Conservation (phyloP, 1,140 invertebrate species). For the Probaryconus sp. region DNA sequence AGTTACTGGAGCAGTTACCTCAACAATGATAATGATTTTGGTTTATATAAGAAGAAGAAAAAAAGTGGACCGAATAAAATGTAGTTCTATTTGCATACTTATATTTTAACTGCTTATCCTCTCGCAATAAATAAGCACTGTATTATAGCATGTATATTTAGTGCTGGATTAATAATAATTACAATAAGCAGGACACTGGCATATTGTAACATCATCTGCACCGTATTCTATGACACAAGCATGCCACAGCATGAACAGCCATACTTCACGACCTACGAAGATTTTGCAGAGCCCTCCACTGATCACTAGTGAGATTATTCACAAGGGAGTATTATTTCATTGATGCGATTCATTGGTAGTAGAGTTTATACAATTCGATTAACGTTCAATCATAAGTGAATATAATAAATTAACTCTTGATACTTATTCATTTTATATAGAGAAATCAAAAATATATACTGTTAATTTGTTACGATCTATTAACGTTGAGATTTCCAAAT, state of each 20-base stretch:
- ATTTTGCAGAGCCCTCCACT: slow-evolving; percentile 36
- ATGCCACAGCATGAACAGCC: slow-evolving; percentile 37
- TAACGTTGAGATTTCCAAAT: too few species aligned
- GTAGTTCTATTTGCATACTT: neutral
- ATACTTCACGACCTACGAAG: slow-evolving; percentile 29
- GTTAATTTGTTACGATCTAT: too few species aligned
- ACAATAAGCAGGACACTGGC: slow-evolving; percentile 21
- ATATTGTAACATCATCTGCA: slow-evolving; percentile 17
- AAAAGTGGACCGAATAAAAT: neutral
- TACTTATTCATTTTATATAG: too few species aligned
- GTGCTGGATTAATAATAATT: slow-evolving; percentile 19
- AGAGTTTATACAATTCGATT: too few species aligned
- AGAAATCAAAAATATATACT: too few species aligned
- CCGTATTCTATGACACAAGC: slow-evolving; percentile 27
- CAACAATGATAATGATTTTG: neutral
- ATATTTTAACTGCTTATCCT: slow-evolving; percentile 17
- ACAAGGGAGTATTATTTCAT: slow-evolving; percentile 22
- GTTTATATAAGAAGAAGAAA: neutral
- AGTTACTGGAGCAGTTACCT: too few species aligned
- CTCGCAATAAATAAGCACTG: slow-evolving; percentile 20
- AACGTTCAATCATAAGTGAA: too few species aligned
- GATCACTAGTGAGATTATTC: slow-evolving; percentile 31
- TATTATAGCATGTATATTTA: slow-evolving; percentile 33
- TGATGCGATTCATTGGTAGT: slow-evolving; percentile 10
- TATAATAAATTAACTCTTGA: slow-evolving; percentile 7